Conservation (phyloP, 2,797 vertebrate species). For the Malurus splendens region DNA sequence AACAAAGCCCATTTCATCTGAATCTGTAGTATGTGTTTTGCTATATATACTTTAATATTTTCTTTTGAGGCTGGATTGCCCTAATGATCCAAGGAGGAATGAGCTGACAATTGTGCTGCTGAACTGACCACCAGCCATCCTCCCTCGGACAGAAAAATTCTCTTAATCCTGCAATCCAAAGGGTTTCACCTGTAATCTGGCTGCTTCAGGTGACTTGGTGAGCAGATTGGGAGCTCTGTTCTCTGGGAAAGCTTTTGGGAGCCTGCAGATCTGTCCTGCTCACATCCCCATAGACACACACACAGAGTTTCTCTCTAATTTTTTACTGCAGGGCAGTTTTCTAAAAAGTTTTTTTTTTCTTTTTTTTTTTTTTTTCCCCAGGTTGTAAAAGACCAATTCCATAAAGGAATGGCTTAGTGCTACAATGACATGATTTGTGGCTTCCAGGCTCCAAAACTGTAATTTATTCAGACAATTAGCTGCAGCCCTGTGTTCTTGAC, state of each 20-base stretch:
- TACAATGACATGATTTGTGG: conserved; percentile 52
- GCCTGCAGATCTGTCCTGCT: neutral
- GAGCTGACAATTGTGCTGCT: neutral
- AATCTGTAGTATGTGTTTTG: neutral
- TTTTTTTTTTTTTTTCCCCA: conserved; percentile 7
- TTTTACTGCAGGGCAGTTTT: neutral
- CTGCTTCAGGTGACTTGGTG: neutral
- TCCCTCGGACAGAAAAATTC: neutral
- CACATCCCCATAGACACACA: neutral
- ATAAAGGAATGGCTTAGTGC: conserved; percentile 29
- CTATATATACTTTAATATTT: neutral
- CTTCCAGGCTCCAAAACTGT: conserved; percentile 40
- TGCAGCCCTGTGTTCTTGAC: conserved; percentile 35
- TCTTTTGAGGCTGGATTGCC: neutral
- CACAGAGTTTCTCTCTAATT: neutral
- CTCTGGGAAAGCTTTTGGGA: neutral
- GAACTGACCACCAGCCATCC: neutral
- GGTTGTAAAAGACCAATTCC: conserved; percentile 41
- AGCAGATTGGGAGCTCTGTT: no score
- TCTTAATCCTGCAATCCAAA: neutral
- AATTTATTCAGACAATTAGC: conserved; percentile 60
- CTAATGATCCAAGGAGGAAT: neutral
- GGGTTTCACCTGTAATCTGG: neutral
- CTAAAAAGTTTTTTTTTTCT: conserved; percentile 30
- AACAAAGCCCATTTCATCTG: neutral